Evolutionary conservation across 1,140 invertebrate genomes (phyloP).

Genomic region (Bombus waltoni): DNA sequence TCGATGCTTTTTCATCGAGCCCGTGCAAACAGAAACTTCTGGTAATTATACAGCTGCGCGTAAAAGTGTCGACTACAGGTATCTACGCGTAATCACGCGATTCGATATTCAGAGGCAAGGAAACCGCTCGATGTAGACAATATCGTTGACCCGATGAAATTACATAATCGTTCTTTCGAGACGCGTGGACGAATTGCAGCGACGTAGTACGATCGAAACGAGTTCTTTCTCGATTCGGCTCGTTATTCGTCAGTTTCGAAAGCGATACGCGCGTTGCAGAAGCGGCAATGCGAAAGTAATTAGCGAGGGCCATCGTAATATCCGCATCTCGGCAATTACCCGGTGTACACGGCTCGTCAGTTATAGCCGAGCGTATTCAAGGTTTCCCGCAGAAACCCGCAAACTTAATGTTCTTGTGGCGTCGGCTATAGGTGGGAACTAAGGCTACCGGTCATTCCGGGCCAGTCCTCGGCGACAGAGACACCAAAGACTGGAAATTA

Average conservation of each 20-base stretch:
- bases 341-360: conserved; percentile 32
- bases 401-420: conserved; percentile 68
- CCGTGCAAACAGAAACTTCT: not conserved
- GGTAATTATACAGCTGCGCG: not conserved
- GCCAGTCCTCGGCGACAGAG: conserved; percentile 33
- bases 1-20: not conserved
- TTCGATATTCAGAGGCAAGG: not conserved
- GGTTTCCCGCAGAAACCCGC: conserved; percentile 63
- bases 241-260: conserved; percentile 8
- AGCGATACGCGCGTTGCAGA: not conserved
- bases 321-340: conserved; percentile 53
- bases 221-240: not conserved
- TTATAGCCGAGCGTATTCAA: conserved; percentile 57
- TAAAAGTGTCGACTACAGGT: not conserved
- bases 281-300: conserved; percentile 57
- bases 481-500: conserved; percentile 37
- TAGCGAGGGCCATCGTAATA: conserved; percentile 45
- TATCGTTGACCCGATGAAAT: not conserved
- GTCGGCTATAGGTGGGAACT: conserved; percentile 16
- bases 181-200: not conserved
- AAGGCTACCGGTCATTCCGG: conserved; percentile 57
- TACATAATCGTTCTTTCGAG: not conserved
- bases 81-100: conserved; percentile 4
- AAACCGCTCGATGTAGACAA: not conserved
- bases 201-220: not conserved